Evolutionary conservation across 1,140 invertebrate species (phyloP), one percentile per base, ranked within the genome.

Genomic region (Micrasema longulum): DNA sequence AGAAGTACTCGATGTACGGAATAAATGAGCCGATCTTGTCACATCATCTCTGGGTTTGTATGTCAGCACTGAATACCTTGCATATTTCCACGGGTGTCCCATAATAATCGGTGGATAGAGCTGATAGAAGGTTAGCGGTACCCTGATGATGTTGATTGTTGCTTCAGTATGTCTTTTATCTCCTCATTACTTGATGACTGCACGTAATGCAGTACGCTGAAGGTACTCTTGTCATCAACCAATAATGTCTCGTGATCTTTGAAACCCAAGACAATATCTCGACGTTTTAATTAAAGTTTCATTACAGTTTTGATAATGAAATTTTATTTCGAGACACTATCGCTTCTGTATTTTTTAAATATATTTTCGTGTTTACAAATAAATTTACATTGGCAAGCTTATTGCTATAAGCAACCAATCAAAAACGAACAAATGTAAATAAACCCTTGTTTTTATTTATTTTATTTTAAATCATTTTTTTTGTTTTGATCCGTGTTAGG

Each of bases 151-250:
- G 55, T 10, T 60, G 36, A 5, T 18, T 12, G 35, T 7, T 38
- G 14, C 5, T 16, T 12, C 55, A 60, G 41, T 35, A 11, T 18
- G 36, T 38, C 55, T 20, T 18, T 60, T 60, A 41, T 38, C 55
- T 35, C 16, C 35, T 38, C 35, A 20, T 60, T 41, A 60, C 11
- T 60, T 38, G 31, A 60, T 60, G 18, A 60, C 22, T 31, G 55
- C 55, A 60, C 55, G 36, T 60, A 60, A 60, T 60, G 20, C 14
- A 53, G n/a, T 31, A 9, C 11, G 50, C 26, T 11, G 7, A 53
- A n/a, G n/a, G 41, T 41, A 22, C 18, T 38, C 22, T 60, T 38
- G 35, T 60, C 55, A 2, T 38, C 35, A 60, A n/a, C n/a, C n/a
- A 18, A 38, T 41, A n/a, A 60, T 60, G 55, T 41, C 55, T 12